Evolutionary conservation across 1,140 invertebrate species (phyloP).

Genomic region (Drosophila nannoptera): DNA sequence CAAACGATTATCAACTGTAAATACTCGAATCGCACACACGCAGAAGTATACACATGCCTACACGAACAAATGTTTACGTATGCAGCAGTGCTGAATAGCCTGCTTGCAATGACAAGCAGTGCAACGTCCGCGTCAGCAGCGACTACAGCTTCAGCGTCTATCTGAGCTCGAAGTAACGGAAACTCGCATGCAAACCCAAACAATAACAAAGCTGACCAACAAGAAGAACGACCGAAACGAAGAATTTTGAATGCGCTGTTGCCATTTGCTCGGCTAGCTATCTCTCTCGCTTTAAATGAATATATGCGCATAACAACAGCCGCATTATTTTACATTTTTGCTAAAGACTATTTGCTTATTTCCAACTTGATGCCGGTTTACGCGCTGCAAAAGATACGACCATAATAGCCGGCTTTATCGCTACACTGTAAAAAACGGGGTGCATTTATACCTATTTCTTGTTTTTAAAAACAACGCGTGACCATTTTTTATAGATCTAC

Average conservation of each 20-base stretch:
- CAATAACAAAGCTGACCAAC: slow-evolving; percentile 1
- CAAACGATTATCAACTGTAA: slow-evolving; percentile 16
- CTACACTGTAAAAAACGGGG: slow-evolving; percentile 4
- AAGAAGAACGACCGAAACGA: not conserved
- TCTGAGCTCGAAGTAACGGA: not conserved
- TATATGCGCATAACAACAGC: slow-evolving; percentile 35
- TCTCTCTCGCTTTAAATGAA: not conserved
- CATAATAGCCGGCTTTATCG: slow-evolving; percentile 38
- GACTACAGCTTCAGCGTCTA: too few species aligned
- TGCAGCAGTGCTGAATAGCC: not conserved
- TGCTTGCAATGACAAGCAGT: slow-evolving; percentile 6
- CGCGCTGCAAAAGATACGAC: slow-evolving; percentile 3
- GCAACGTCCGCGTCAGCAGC: not conserved
- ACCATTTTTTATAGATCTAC: slow-evolving; percentile 21
- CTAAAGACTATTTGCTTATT: too few species aligned
- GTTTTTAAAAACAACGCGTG: not conserved
- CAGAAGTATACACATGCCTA: not conserved
- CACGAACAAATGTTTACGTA: not conserved
- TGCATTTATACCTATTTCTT: slow-evolving; percentile 17
- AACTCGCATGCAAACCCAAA: not conserved
- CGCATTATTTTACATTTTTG: slow-evolving; percentile 2
- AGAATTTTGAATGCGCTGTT: not conserved
- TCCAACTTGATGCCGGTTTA: too few species aligned
- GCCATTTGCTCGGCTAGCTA: not conserved
- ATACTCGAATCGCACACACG: not conserved